A percentile compares a stretch with the other conserved stretches of the same genome.
phyloP scores from a whole-genome alignment of 2,113 vertebrate genomes.

The Serilophus lunatus region DNA sequence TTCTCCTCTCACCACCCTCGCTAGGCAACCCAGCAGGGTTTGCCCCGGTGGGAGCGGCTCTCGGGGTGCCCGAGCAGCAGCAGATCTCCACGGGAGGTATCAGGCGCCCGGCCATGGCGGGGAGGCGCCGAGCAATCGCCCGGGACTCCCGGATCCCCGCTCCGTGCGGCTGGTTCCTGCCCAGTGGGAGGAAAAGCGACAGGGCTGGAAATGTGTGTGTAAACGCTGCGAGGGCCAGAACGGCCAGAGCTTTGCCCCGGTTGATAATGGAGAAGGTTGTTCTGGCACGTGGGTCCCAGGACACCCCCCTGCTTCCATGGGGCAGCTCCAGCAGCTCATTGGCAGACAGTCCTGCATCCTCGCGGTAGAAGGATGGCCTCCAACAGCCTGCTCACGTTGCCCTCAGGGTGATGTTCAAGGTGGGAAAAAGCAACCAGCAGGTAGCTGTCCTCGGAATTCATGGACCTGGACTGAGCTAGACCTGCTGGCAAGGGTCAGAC shows the following conservation, averaged over 20 bases:
- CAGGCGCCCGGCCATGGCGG: background rate
- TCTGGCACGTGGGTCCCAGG: background rate
- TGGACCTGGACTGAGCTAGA: background rate
- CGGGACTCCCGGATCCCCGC: too few species aligned
- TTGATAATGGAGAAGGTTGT: background rate
- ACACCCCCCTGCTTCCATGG: fast-evolving
- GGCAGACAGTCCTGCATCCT: background rate
- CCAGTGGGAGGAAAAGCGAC: background rate
- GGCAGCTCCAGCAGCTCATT: fast-evolving
- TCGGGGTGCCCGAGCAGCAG: background rate
- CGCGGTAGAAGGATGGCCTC: background rate
- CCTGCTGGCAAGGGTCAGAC: background rate
- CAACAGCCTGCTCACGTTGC: background rate
- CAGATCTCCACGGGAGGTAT: background rate
- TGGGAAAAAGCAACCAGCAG: background rate
- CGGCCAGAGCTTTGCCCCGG: background rate
- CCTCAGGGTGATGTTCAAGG: background rate
- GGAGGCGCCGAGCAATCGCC: background rate
- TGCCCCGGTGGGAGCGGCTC: background rate
- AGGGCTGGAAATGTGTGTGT: too few species aligned
- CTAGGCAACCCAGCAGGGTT: background rate
- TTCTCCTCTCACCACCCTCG: too few species aligned
- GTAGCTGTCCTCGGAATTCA: background rate
- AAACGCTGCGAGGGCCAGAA: background rate
- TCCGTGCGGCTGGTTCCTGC: background rate